Evolutionary conservation across 1,140 invertebrate species (phyloP).

Genomic region (Bombus ignitus): DNA sequence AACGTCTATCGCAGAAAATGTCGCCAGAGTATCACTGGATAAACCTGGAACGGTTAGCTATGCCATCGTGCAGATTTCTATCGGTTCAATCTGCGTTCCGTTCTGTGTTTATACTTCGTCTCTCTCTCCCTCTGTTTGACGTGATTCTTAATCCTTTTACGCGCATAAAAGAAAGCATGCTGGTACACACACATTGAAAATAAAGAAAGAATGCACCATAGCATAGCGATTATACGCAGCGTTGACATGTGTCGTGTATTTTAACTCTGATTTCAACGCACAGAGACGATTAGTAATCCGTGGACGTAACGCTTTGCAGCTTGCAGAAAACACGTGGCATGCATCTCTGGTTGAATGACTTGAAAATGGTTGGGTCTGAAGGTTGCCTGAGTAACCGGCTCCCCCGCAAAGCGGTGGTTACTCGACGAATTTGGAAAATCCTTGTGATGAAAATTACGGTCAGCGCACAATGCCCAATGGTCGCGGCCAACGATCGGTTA

Average conservation of each 20-base stretch:
- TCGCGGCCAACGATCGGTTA: not conserved
- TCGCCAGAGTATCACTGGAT: conserved; percentile 33
- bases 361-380: not conserved
- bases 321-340: not conserved
- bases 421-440: conserved; percentile 19
- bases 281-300: not conserved
- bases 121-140: not conserved
- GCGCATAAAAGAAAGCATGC: no score
- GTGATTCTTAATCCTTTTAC: not conserved
- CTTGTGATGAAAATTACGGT: conserved; percentile 12
- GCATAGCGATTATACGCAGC: no score
- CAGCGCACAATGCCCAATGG: not conserved
- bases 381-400: not conserved
- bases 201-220: not conserved
- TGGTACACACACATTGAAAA: no score
- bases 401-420: conserved; percentile 30
- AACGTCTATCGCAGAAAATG: conserved; percentile 18
- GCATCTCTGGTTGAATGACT: not conserved
- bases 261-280: not conserved
- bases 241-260: not conserved
- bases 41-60: not conserved
- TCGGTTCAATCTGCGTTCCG: not conserved
- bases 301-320: not conserved
- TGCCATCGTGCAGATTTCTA: not conserved
- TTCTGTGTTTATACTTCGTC: not conserved